Percentiles rank a stretch among this genome's conserved stretches.
Evolutionary conservation across 2,113 vertebrate species (phyloP).

Genomic region (Ahaetulla prasina): DNA sequence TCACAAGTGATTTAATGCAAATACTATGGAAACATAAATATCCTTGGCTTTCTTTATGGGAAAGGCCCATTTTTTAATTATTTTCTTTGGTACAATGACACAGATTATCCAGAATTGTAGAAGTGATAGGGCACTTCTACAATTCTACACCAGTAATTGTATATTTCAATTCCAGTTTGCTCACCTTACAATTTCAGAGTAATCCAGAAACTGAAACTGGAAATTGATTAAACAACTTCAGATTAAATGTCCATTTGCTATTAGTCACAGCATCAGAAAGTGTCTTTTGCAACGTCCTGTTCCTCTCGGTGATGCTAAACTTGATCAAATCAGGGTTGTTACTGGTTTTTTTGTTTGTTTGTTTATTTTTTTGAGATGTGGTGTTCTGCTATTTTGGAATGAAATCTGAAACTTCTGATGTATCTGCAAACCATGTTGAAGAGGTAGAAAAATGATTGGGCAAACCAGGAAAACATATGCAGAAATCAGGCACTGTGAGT

Average conservation of each 20-base stretch:
- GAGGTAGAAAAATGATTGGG: background rate
- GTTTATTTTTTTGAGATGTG: too few relatives aligned
- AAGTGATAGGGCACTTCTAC: background rate
- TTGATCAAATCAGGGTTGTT: conserved; percentile 25
- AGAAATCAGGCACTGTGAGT: background rate
- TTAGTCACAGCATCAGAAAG: background rate
- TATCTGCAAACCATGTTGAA: background rate
- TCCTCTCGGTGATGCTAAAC: conserved; percentile 32
- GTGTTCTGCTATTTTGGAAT: conserved; percentile 30
- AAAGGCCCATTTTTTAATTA: background rate
- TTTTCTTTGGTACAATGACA: background rate
- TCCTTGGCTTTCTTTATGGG: background rate
- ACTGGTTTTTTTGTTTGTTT: too few relatives aligned
- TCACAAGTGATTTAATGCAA: background rate
- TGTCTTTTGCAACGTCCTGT: background rate
- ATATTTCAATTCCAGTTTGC: background rate
- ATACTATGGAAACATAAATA: background rate
- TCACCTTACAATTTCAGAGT: background rate
- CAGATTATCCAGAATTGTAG: background rate
- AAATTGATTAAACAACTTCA: fast-evolving
- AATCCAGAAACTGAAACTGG: background rate
- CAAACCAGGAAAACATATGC: background rate
- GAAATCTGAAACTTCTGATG: conserved; percentile 2
- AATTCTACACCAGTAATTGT: background rate
- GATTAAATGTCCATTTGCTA: background rate